phyloP scores from a whole-genome alignment of 2,113 vertebrate species.

The Anarhynchus alexandrinus region DNA sequence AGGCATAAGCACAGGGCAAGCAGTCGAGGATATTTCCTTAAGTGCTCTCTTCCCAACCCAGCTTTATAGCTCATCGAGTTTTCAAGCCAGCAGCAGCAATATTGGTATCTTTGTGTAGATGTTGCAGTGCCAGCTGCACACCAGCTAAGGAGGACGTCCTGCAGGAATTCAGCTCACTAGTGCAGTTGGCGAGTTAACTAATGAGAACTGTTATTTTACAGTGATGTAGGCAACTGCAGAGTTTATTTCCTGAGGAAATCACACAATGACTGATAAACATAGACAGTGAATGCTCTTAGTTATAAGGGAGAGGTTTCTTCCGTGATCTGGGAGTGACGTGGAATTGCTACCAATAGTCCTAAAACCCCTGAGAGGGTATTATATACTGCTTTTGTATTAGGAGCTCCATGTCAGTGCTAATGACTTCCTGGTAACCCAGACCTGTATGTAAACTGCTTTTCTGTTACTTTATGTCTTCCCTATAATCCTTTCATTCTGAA shows the following conservation, averaged over 20 bases:
- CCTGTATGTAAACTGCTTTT: neutral
- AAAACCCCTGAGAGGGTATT: neutral
- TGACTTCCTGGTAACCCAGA: neutral
- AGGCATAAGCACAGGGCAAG: neutral
- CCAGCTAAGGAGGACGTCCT: neutral
- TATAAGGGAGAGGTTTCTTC: neutral
- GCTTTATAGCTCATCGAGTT: neutral
- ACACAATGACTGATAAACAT: neutral
- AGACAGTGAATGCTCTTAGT: neutral
- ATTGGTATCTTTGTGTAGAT: neutral
- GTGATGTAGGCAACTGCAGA: neutral
- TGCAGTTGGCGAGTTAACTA: neutral
- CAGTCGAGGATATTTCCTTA: neutral
- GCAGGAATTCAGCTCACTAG: neutral
- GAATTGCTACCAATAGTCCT: neutral
- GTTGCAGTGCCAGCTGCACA: neutral
- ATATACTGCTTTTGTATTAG: neutral
- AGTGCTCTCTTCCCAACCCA: neutral
- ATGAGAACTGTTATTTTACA: neutral
- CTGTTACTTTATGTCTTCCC: constrained; percentile 9
- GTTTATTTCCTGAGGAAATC: neutral
- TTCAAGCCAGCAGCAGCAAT: neutral
- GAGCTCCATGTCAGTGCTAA: neutral
- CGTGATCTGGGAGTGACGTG: neutral
- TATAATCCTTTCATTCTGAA: constrained; percentile 38